phyloP scores from a whole-genome alignment of 2,797 vertebrate genomes.

The Pyrocephalus nanus region DNA sequence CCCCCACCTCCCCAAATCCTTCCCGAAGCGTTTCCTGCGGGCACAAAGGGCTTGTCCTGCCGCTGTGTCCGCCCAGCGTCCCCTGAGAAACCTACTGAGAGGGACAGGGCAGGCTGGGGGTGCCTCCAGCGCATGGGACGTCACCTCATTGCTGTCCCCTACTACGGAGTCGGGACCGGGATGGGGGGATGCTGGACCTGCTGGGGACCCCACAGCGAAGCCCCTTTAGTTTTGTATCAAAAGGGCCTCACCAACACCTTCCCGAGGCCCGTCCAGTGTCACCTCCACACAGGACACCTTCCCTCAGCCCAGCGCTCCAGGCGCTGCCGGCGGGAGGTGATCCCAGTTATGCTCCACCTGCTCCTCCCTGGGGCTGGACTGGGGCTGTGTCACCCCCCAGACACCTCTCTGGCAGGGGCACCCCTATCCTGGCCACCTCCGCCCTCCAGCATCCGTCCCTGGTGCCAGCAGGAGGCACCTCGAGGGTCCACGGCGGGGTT shows the following conservation, averaged over 20 bases:
- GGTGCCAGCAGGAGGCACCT: not conserved
- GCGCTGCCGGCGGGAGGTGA: rapidly evolving
- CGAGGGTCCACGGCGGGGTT: rapidly evolving
- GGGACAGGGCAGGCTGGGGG: rapidly evolving
- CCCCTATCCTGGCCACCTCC: rapidly evolving
- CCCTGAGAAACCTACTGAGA: not conserved
- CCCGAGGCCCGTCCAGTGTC: rapidly evolving
- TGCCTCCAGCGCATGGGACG: rapidly evolving
- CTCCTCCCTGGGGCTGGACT: not conserved
- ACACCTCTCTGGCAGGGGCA: not conserved
- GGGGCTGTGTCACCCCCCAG: not conserved
- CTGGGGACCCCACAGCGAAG: not conserved
- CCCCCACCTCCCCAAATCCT: not conserved
- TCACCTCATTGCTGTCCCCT: not conserved
- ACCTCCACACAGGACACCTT: not conserved
- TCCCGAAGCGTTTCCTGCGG: not conserved
- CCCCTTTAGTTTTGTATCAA: not conserved
- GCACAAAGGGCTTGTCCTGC: not conserved
- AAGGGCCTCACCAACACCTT: not conserved
- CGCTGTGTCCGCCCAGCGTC: not conserved
- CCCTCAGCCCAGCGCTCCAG: not conserved
- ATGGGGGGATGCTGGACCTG: not conserved
- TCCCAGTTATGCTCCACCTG: not conserved
- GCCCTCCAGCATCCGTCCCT: not conserved
- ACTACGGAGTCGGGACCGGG: rapidly evolving